Evolutionary conservation across 2,113 vertebrate genomes (phyloP).

Genomic region (Crypturellus undulatus): DNA sequence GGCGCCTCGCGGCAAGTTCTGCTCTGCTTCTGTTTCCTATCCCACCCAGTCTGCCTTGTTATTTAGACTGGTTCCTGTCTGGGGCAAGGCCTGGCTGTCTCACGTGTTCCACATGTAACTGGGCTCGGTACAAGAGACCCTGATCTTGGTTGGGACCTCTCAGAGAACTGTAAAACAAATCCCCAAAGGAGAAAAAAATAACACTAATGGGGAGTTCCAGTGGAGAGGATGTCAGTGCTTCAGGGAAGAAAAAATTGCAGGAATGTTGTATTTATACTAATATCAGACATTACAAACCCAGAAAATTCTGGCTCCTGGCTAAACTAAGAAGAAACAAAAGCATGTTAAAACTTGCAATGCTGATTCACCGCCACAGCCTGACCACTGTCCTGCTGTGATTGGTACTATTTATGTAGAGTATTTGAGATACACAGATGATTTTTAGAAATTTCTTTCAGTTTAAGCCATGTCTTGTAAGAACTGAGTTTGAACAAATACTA

Average conservation of each 20-base stretch:
- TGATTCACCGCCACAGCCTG: neutral
- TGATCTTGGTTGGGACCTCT: neutral
- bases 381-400: neutral
- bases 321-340: conserved; percentile 7
- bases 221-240: neutral
- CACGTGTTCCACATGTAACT: neutral
- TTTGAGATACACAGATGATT: neutral
- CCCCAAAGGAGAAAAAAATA: neutral
- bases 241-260: neutral
- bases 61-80: neutral
- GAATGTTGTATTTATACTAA: neutral
- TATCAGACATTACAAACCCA: neutral
- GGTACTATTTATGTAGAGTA: neutral
- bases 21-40: neutral
- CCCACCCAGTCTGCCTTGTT: rapidly evolving
- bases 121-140: rapidly evolving
- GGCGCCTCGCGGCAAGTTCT: rapidly evolving
- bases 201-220: rapidly evolving
- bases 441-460: conserved; percentile 1
- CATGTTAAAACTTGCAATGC: neutral
- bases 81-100: neutral
- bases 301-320: neutral
- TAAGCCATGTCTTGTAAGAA: neutral
- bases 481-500: neutral
- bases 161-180: neutral